Conservation (phyloP, 2,797 vertebrate genomes). For the Halcyon chelicuti region DNA sequence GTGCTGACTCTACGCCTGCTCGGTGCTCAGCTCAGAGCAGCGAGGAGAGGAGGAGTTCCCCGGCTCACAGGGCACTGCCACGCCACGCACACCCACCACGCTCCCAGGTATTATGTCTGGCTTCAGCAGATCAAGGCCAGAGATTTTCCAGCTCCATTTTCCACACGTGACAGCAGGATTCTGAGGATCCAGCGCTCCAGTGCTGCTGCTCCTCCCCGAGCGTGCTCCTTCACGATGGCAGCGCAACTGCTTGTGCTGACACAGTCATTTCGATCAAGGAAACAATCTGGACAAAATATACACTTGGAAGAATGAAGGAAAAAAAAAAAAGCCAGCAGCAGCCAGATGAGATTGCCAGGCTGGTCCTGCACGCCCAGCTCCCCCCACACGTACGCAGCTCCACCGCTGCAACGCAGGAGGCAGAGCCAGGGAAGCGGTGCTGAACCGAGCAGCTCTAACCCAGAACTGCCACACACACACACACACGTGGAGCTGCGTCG, state of each 20-base stretch:
- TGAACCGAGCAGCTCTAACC: background rate
- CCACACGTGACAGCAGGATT: background rate
- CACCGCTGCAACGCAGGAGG: background rate
- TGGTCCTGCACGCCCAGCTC: background rate
- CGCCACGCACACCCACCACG: fast-evolving
- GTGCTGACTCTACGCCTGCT: background rate
- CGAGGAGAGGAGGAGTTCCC: fast-evolving
- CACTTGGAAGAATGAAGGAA: background rate
- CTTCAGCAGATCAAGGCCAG: background rate
- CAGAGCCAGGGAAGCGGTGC: background rate
- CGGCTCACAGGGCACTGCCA: background rate
- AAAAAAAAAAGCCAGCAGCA: background rate
- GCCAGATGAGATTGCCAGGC: background rate
- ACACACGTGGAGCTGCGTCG: background rate
- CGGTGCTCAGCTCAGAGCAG: background rate
- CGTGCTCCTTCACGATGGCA: background rate
- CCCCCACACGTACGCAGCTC: background rate
- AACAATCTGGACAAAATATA: background rate
- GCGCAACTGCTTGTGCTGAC: background rate
- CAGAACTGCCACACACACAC: slow-evolving; percentile 5
- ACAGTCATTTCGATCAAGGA: background rate
- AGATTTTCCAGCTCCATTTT: background rate
- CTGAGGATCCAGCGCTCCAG: background rate
- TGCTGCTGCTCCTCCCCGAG: background rate
- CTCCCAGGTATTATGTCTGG: background rate